phyloP scores from a whole-genome alignment of 92 coral and sea anemone species.

The Pocillopora meandrina region DNA sequence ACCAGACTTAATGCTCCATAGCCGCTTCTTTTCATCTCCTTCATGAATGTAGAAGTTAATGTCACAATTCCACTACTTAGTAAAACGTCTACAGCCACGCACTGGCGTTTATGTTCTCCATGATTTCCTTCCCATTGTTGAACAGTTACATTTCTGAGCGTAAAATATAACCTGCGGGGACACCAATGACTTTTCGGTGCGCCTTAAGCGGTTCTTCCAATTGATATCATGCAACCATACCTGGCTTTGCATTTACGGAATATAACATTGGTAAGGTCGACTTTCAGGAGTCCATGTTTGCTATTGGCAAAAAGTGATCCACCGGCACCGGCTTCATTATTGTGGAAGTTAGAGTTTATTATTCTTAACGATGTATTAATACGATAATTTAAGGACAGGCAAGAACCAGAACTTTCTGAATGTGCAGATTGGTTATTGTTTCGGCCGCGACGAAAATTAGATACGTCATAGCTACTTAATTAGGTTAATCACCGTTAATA shows the following conservation, averaged over 20 bases:
- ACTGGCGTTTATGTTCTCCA: background rate
- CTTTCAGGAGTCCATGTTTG: background rate
- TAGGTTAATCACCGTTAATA: no score
- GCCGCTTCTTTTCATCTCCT: background rate
- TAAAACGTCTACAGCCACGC: background rate
- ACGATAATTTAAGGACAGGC: background rate
- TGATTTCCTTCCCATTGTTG: background rate
- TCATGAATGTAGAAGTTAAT: background rate
- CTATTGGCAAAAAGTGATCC: constrained; percentile 12
- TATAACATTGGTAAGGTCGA: background rate
- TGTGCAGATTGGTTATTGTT: background rate
- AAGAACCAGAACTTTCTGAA: background rate
- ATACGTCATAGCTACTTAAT: no score
- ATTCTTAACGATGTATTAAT: background rate
- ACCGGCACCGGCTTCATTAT: background rate
- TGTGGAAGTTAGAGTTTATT: background rate
- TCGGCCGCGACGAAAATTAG: background rate
- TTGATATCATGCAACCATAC: constrained; percentile 11
- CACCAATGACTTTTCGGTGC: background rate
- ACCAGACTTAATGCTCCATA: background rate
- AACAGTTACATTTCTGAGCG: constrained; percentile 14
- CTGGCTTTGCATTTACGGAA: background rate
- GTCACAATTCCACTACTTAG: background rate
- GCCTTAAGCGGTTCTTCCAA: background rate
- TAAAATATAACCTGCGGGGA: background rate